Evolutionary conservation across 2,113 vertebrate species (phyloP).

Genomic region (Bagarius yarrelli): DNA sequence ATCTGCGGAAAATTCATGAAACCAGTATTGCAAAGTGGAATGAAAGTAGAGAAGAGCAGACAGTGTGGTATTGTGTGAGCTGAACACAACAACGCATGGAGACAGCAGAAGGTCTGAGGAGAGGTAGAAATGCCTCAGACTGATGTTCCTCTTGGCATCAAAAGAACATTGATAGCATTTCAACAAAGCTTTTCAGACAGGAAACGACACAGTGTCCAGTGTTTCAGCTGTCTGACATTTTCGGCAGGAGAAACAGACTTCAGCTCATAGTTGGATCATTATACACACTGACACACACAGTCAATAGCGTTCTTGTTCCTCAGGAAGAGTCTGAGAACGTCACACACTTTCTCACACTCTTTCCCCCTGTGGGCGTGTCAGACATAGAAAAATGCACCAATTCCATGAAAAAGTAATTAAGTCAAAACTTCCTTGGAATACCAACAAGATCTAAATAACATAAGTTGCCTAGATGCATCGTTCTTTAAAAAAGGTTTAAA

Average conservation of each 20-base stretch:
- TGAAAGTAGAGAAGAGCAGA: slow-evolving; percentile 18
- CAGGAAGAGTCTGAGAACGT: not conserved
- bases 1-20: slow-evolving; percentile 7
- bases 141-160: slow-evolving; percentile 23
- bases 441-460: not conserved
- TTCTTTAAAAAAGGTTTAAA: not conserved
- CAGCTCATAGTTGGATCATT: slow-evolving; percentile 40
- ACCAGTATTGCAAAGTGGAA: slow-evolving; percentile 41
- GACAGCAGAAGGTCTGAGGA: not conserved
- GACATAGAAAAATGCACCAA: not conserved
- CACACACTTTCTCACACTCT: slow-evolving; percentile 22
- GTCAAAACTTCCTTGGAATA: not conserved
- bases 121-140: slow-evolving; percentile 14
- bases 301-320: slow-evolving; percentile 29
- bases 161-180: slow-evolving; percentile 20
- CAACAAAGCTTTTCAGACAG: slow-evolving; percentile 31
- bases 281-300: slow-evolving; percentile 28
- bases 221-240: slow-evolving; percentile 41
- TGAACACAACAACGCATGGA: slow-evolving; percentile 15
- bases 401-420: not conserved
- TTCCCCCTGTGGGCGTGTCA: not conserved
- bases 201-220: slow-evolving; percentile 38
- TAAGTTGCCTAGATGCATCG: not conserved
- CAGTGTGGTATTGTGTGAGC: slow-evolving; percentile 16
- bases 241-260: not conserved